Conservation (phyloP, 1,140 invertebrate species). For the Eupristina koningsbergeri region DNA sequence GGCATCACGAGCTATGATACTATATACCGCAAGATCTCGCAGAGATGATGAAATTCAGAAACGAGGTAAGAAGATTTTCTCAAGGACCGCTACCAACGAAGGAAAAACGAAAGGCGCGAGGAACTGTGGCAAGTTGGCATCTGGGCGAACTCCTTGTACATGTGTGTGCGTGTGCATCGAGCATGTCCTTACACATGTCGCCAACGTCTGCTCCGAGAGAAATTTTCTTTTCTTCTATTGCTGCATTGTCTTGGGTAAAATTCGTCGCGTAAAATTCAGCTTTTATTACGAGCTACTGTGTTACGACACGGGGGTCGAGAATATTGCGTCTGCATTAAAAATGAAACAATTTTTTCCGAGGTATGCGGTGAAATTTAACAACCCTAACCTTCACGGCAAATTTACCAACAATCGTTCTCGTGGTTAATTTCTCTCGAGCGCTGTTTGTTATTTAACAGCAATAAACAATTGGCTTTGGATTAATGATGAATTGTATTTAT, state of each 20-base stretch:
- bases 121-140: slow-evolving; percentile 4
- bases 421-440: too few relatives aligned
- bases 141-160: slow-evolving; percentile 9
- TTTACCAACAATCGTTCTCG: too few relatives aligned
- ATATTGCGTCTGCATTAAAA: too few relatives aligned
- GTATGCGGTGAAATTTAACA: too few relatives aligned
- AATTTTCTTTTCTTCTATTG: not conserved
- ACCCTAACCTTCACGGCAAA: too few relatives aligned
- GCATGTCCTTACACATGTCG: slow-evolving; percentile 48
- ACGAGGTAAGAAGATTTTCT: slow-evolving; percentile 68
- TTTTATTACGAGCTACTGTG: too few relatives aligned
- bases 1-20: slow-evolving; percentile 8
- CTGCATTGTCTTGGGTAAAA: not conserved
- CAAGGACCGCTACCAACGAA: slow-evolving; percentile 66
- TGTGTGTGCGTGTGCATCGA: too few relatives aligned
- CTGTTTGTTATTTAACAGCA: too few relatives aligned
- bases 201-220: not conserved
- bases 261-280: too few relatives aligned
- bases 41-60: slow-evolving; percentile 68
- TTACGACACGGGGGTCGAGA: too few relatives aligned
- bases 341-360: too few relatives aligned
- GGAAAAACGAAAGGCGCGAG: slow-evolving; percentile 70
- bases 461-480: not conserved
- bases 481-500: not conserved
- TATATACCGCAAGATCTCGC: slow-evolving; percentile 36